Base-by-base conservation (phyloP, 2,113 vertebrate species). In the Bagarius yarrelli region DNA sequence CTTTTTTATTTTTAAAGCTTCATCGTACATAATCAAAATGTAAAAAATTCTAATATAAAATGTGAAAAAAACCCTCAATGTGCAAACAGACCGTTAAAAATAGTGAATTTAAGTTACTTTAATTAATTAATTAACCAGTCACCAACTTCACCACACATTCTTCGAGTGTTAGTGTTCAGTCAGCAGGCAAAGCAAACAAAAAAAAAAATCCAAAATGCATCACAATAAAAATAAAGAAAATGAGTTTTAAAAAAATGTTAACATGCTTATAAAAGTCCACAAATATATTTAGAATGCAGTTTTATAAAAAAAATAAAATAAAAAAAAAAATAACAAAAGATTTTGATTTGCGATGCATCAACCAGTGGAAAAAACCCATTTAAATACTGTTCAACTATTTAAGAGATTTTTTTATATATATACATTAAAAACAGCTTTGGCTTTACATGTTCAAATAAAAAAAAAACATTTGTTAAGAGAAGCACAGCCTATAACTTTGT, bases 181-280 rank as follows among this genome's bases (percentile, higher is more conserved):
- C 64, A 50, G 16, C 36, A 23, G 84, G 81, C 82, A 78, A 70
- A 16, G 14, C 34, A 88, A 87, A 88, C 80, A 87, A 88, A 14
- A 34, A 77, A 70, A 66, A 63, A 83, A 84, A n/a, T n/a, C n/a
- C n/a, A n/a, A n/a, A n/a, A n/a, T n/a, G n/a, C n/a, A n/a, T n/a
- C n/a, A n/a, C n/a, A n/a, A n/a, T n/a, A n/a, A n/a, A n/a, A n/a
- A n/a, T n/a, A n/a, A n/a, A n/a, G n/a, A n/a, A n/a, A n/a, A n/a
- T n/a, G n/a, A n/a, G n/a, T n/a, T n/a, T n/a, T 47, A 30, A 52
- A 71, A 27, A 83, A 67, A 83, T 57, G 27, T 56, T 53, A 16
- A 56, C 55, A 53, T 30, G 11, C 8, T 18, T 57, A 34, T 44
- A 19, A 50, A 82, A 57, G 76, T 11, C n/a, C 21, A 69, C 1